These are phyloP conservation scores for Pseudococcus jackbeardsleyi DNA, from an alignment of 2,888 invertebrate species.

Conservation along the genomic window DNA sequence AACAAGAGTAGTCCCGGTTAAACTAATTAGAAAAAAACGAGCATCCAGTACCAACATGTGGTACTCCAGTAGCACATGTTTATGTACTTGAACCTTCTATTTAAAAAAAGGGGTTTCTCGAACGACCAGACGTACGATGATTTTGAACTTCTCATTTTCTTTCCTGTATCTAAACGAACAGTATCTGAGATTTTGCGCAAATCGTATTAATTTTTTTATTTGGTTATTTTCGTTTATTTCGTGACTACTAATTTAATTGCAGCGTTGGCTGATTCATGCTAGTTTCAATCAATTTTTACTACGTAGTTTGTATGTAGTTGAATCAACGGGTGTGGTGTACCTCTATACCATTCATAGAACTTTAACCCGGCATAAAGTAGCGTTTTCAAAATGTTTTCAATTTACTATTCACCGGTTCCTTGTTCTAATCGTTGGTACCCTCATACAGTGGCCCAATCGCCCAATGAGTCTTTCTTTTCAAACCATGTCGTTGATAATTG, in stretches of 20 bases:
- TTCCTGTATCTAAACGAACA: neutral
- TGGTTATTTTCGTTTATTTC: neutral
- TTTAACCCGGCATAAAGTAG: neutral
- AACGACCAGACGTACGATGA: neutral
- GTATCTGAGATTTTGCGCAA: neutral
- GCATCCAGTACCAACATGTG: slow-evolving; percentile 16
- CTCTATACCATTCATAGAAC: neutral
- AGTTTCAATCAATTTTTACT: slow-evolving; percentile 23
- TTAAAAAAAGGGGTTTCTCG: neutral
- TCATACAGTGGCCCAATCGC: neutral
- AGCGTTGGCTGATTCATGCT: slow-evolving; percentile 25
- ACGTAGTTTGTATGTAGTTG: slow-evolving; percentile 18
- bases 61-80: slow-evolving; percentile 24
- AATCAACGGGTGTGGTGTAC: slow-evolving; percentile 21
- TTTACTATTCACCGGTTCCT: neutral
- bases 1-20: neutral
- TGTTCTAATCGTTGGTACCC: neutral
- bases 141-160: neutral
- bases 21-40: slow-evolving; percentile 15
- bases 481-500: neutral
- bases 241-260: slow-evolving; percentile 13
- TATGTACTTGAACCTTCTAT: neutral
- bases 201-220: neutral
- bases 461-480: neutral
- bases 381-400: slow-evolving; percentile 1